Conservation (phyloP, 1,140 invertebrate species). For the Drosophila rhopaloa region DNA sequence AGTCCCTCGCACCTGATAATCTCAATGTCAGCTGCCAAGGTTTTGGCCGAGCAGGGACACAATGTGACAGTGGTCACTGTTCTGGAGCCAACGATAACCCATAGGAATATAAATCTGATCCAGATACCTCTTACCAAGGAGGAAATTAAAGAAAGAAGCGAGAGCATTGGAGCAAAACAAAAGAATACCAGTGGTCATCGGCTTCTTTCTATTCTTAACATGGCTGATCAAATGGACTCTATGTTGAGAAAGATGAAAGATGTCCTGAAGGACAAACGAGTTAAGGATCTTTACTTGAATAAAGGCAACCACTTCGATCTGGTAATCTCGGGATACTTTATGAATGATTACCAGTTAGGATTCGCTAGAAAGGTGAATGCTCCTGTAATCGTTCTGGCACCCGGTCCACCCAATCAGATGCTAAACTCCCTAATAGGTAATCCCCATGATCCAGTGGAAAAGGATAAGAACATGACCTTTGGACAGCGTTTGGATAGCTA, state of each 20-base stretch:
- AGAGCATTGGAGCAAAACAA: neutral
- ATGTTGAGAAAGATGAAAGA: constrained; percentile 54
- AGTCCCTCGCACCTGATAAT: constrained; percentile 72
- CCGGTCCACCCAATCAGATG: constrained; percentile 26
- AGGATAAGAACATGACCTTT: neutral
- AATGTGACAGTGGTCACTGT: constrained; percentile 66
- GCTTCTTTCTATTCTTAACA: neutral
- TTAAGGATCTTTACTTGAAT: constrained; percentile 50
- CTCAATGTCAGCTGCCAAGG: constrained; percentile 59
- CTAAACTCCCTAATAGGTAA: constrained; percentile 49
- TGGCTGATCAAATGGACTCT: constrained; percentile 1
- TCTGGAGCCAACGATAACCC: constrained; percentile 44
- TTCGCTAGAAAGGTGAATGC: constrained; percentile 51
- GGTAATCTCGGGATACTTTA: constrained; percentile 53
- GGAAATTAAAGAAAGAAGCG: constrained; percentile 16
- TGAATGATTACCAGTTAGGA: constrained; percentile 58
- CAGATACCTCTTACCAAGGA: constrained; percentile 45
- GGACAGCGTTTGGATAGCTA: neutral
- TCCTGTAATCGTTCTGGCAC: constrained; percentile 54
- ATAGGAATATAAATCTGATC: constrained; percentile 54
- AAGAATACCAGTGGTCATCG: neutral
- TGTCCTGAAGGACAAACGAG: constrained; percentile 45
- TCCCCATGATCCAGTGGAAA: constrained; percentile 18
- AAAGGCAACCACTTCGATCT: constrained; percentile 59
- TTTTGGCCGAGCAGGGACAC: constrained; percentile 64